phyloP scores from a whole-genome alignment of 2,113 vertebrate species.

The Leptodactylus fuscus region DNA sequence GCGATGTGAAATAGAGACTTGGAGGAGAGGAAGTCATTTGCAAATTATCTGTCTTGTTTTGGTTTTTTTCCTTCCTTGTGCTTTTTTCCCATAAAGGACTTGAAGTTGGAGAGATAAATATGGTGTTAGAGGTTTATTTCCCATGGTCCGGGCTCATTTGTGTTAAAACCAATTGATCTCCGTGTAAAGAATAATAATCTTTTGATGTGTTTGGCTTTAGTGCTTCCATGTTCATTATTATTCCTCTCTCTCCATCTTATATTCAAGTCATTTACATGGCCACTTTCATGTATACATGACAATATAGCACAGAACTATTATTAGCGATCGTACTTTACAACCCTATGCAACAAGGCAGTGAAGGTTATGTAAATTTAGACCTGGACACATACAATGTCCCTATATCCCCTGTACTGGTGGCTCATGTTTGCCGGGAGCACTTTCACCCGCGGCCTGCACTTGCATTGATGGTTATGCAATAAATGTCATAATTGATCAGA shows the following conservation, averaged over 20 bases:
- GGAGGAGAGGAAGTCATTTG: neutral
- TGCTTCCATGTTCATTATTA: neutral
- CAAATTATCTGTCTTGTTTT: neutral
- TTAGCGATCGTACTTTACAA: no score
- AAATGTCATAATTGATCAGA: no score
- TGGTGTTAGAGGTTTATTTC: constrained; percentile 9
- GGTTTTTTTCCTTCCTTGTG: no score
- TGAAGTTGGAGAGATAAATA: neutral
- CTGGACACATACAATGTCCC: no score
- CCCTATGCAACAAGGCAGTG: no score
- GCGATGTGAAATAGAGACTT: neutral
- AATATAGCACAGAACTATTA: no score
- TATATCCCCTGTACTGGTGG: no score
- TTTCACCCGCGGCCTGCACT: no score
- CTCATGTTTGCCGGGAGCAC: no score
- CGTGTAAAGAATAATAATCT: neutral
- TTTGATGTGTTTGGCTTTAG: constrained; percentile 47
- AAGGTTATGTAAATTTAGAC: no score
- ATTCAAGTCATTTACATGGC: neutral
- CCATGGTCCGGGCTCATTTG: neutral
- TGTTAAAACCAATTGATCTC: constrained; percentile 39
- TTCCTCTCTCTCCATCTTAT: neutral
- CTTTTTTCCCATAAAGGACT: neutral
- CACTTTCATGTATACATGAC: neutral
- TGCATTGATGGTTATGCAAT: no score